Percentiles rank a stretch among this genome's conserved stretches.
phyloP scores from a whole-genome alignment of 2,113 vertebrate genomes.

The Clupea harengus region DNA sequence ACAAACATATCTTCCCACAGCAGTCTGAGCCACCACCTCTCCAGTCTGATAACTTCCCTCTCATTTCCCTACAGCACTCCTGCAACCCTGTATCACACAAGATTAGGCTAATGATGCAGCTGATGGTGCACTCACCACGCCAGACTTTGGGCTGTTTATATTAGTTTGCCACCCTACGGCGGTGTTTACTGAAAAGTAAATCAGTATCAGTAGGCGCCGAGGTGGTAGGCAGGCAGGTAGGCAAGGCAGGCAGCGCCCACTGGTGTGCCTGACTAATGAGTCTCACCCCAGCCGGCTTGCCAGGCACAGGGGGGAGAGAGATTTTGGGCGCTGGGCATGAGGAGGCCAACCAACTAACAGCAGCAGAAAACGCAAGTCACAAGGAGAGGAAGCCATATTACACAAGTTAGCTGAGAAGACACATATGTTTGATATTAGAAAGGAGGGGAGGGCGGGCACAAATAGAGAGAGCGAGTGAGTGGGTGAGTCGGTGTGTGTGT shows the following conservation, averaged over 20 bases:
- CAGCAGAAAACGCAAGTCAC: background rate
- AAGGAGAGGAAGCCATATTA: background rate
- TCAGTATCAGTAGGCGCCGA: background rate
- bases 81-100: background rate
- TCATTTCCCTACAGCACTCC: background rate
- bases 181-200: background rate
- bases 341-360: background rate
- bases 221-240: background rate
- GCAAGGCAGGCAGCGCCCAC: background rate
- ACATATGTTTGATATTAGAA: conserved; percentile 8
- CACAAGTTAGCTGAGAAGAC: background rate
- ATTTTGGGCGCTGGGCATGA: background rate
- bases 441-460: background rate
- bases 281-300: background rate
- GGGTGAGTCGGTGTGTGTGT: background rate
- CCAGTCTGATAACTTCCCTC: background rate
- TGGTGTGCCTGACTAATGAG: background rate
- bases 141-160: background rate
- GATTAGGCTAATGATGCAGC: background rate
- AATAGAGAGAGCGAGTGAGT: background rate
- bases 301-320: background rate
- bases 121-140: background rate
- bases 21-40: background rate
- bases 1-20: background rate
- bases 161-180: background rate